Base-by-base conservation (phyloP, 2,888 invertebrate species). In the Antheraea assamensis region DNA sequence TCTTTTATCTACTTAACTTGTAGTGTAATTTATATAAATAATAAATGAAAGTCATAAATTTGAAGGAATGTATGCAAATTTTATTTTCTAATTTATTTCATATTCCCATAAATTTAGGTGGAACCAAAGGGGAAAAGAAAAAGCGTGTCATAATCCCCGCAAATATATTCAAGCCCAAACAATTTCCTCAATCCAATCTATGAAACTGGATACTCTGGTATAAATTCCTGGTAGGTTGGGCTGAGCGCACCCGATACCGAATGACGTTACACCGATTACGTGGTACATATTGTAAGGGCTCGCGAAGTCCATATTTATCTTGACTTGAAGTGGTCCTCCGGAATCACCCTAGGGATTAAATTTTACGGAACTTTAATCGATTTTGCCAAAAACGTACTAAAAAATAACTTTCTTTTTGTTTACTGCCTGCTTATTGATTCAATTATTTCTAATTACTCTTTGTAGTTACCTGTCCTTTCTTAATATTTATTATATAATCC, bases 301-400 rank as follows among this genome's bases (percentile, higher is more conserved):
- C 0, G 77, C 74, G 4, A 75, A 71, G 1, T 82, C 82, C 21
- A 87, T 74, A 8, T 80, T 76, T 15, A 88, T 85, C 71, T 82
- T 80, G 58, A 95, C 83, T 78, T 95, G 92, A 27, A 97, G 88
- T 0, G 97, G 97, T 8, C 96, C 96, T 17, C 97, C 97, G 15
- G 96, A 96, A 87, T 97, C 97, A 71, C 97, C 97, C 96, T 96
- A 87, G 64, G 90, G 79, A 70, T 35, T 31, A 19, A 61, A 27
- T 61, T 61, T 61, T 24, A 8, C 24, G 52, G 52, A 19, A 4
- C 19, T 52, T 52, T 52, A 19, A 21, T 58, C 21, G 58, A 58
- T n/a, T n/a, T 55, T n/a, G 21, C 7, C 55, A n/a, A 55, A 55
- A 21, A 55, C 3, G n/a, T 7, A n/a, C n/a, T n/a, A n/a, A n/a